Evolutionary conservation across 2,113 vertebrate genomes (phyloP), one percentile per base, ranked within the genome.

Genomic region (Austrofundulus limnaeus): DNA sequence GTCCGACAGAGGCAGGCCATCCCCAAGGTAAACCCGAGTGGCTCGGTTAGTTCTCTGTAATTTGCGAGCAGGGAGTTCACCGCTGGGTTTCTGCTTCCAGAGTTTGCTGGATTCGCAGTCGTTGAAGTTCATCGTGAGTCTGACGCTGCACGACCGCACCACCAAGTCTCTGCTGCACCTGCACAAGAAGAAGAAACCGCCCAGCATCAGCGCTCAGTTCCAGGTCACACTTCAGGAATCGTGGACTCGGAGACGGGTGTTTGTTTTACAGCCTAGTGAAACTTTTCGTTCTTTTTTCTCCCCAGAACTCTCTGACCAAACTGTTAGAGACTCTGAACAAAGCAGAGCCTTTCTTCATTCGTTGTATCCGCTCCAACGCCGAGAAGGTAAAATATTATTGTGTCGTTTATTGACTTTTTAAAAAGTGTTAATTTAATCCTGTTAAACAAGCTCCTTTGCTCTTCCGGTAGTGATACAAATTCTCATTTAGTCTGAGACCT

Each of bases 141-240:
- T 97, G 92, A 97, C 96, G 0, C 90, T 98, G 45, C 95, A 98
- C 0, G 97, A 99, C 58, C 94, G 96, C 37, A 98, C 97, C 6
- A 98, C 96, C 3, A 98, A 98, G 85, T 96, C 97, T 13, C 91
- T 98, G 69, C 88, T 98, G 42, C 97, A 98, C 78, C 83, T 98
- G 54, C 96, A 98, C 92, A 98, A 98, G 86, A 99, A 99, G 92
- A 99, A 99, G 89, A 98, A 96, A 47, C 94, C 97, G 0, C 97
- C 97, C 0, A 99, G 97, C 84, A 99, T 99, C 88, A 98, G 97
- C 0, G 97, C 97, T 4, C 97, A 99, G 87, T 99, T 99, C 81
- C 97, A 99, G 95, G 97, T 97, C 49, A 57, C 80, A 57, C 80
- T 5, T 34, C 10, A 31, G 10, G 9, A 13, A 16, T 2, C 0